A percentile compares a stretch with the other conserved stretches of the same genome.
phyloP scores from a whole-genome alignment of 2,113 vertebrate genomes.

The Tonatia bakeri region DNA sequence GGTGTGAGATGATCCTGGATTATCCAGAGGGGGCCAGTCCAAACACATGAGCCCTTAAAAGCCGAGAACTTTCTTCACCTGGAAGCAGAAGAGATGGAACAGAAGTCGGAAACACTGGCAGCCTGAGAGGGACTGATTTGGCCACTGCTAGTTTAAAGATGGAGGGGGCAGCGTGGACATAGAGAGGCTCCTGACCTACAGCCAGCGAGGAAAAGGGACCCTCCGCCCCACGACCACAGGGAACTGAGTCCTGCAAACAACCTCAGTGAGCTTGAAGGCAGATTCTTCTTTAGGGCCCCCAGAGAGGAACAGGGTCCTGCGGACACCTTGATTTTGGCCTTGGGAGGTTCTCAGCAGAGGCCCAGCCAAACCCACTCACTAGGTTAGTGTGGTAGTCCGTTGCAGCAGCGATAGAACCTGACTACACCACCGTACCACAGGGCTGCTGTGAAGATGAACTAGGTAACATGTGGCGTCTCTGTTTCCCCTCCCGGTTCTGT shows the following conservation, averaged over 20 bases:
- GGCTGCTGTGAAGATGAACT: background rate
- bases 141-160: background rate
- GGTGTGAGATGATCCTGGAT: background rate
- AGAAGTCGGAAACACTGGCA: background rate
- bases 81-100: background rate
- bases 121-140: no score
- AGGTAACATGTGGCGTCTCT: accelerated
- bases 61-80: background rate
- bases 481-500: accelerated
- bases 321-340: background rate
- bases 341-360: background rate
- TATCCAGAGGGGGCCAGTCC: background rate
- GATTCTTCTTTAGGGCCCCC: background rate
- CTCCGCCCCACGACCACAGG: background rate
- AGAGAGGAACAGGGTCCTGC: background rate
- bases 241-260: background rate
- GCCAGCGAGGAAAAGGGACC: background rate
- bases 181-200: background rate
- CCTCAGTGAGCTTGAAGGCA: background rate
- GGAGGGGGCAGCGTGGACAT: accelerated
- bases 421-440: accelerated
- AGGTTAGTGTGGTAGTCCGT: background rate
- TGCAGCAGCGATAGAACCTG: background rate
- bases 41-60: background rate
- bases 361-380: background rate